These are phyloP conservation scores for Schizotus pectinicornis DNA, from an alignment of 2,888 invertebrate species.

Conservation along the genomic window DNA sequence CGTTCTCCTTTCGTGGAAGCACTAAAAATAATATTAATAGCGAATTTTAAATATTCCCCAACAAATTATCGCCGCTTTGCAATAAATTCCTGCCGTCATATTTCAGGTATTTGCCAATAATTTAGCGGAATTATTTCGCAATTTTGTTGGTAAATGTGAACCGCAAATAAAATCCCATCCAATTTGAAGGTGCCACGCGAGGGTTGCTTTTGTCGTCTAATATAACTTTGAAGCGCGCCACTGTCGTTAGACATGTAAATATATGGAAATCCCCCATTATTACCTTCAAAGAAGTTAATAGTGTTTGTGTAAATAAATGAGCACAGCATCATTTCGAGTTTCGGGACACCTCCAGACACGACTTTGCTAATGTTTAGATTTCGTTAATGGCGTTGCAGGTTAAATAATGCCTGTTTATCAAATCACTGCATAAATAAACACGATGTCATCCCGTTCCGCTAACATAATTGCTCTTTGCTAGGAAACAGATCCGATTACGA, in stretches of 20 bases:
- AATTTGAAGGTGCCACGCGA: slow-evolving; percentile 6
- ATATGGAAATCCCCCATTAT: slow-evolving; percentile 29
- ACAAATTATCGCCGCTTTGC: too few species aligned
- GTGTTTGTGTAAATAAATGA: slow-evolving; percentile 32
- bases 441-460: too few species aligned
- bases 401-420: slow-evolving; percentile 18
- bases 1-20: too few species aligned
- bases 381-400: slow-evolving; percentile 22
- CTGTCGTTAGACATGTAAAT: slow-evolving; percentile 26
- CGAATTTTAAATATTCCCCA: too few species aligned
- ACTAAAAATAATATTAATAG: too few species aligned
- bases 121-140: background rate
- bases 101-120: too few species aligned
- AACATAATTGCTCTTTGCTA: too few species aligned
- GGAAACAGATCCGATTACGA: too few species aligned
- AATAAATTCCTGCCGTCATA: too few species aligned
- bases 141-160: background rate
- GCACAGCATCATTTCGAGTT: slow-evolving; percentile 23
- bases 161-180: background rate
- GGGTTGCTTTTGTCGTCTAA: slow-evolving; percentile 9
- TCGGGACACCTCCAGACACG: slow-evolving; percentile 18
- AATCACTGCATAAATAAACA: slow-evolving; percentile 17
- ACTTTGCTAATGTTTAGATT: slow-evolving; percentile 17
- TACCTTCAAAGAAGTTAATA: slow-evolving; percentile 27
- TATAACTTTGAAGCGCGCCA: slow-evolving; percentile 18